Evolutionary conservation across 1,140 invertebrate species (phyloP), one percentile per base, ranked within the genome.

Genomic region (Popillia japonica): DNA sequence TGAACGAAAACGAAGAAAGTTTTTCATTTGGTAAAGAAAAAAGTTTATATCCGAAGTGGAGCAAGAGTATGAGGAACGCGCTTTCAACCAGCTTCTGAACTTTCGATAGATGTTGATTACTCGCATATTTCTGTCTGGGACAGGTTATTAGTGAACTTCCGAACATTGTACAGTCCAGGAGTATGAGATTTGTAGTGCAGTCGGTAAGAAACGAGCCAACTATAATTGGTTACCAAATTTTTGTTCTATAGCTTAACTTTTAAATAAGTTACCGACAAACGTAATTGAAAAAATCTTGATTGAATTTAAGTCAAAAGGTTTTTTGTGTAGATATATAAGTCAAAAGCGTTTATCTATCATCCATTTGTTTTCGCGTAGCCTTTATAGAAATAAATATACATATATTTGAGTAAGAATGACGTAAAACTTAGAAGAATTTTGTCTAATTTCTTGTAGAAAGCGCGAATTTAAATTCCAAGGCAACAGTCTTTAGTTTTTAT

Each of bases 101-200:
- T 48, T 48, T 48, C 44, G 44, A 48, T 48, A n/a, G 44, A 48
- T 48, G 44, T 3, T 48, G 44, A 48, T 48, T 48, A 48, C 44
- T 48, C 44, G 44, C 7, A 48, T 7, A 48, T 48, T 48, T 48
- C 44, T 48, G 44, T 48, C 44, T 10, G 44, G 17, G 44, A 48
- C 44, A 48, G 44, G 8, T 48, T 48, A 48, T 48, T 48, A 48
- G 44, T 48, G 11, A 48, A 48, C 44, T 48, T 48, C 44, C 4
- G 44, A 48, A 48, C 44, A 14, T 48, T 9, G 44, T 48, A n/a
- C 8, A 48, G 11, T 10, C 1, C 11, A 11, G 8, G 11, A 11
- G 44, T 42, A 42, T 42, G 8, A 11, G 8, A 48, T 48, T 48
- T 48, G 44, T 48, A 14, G 11, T 48, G 17, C 17, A 3, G 11